Evolutionary conservation across 2,797 vertebrate genomes (phyloP).

Genomic region (Muraenolepis orangiensis): DNA sequence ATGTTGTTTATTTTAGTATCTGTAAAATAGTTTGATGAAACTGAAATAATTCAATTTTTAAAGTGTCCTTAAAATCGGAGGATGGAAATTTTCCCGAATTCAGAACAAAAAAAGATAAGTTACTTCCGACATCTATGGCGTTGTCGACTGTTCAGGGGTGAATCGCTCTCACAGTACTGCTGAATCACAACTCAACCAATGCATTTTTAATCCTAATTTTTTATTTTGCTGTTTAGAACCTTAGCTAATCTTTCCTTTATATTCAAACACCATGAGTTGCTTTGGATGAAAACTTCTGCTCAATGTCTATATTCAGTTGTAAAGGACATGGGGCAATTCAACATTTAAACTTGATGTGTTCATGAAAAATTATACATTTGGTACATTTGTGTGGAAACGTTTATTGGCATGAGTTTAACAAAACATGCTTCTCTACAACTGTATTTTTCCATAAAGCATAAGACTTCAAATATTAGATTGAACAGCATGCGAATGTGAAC

Average conservation of each 20-base stretch:
- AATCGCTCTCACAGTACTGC: not conserved
- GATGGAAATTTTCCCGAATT: not conserved
- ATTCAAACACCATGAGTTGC: not conserved
- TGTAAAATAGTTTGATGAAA: not conserved
- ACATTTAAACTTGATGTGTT: not conserved
- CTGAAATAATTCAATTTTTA: no score
- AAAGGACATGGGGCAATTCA: not conserved
- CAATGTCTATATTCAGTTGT: not conserved
- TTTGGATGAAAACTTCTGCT: not conserved
- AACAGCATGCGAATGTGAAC: constrained; percentile 71
- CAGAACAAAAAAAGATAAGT: not conserved
- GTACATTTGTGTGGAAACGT: constrained; percentile 53
- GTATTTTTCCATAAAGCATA: constrained; percentile 60
- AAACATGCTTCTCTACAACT: constrained; percentile 64
- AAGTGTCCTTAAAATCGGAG: not conserved
- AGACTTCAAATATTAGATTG: constrained; percentile 68
- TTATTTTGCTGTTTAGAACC: not conserved
- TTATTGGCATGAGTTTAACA: constrained; percentile 71
- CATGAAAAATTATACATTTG: not conserved
- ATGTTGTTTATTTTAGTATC: not conserved
- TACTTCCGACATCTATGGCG: not conserved
- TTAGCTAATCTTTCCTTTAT: not conserved
- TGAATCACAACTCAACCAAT: no score
- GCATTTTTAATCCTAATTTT: no score
- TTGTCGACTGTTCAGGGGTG: not conserved